phyloP scores from a whole-genome alignment of 23 tunicate genomes.

The Trididemnum nubilum region DNA sequence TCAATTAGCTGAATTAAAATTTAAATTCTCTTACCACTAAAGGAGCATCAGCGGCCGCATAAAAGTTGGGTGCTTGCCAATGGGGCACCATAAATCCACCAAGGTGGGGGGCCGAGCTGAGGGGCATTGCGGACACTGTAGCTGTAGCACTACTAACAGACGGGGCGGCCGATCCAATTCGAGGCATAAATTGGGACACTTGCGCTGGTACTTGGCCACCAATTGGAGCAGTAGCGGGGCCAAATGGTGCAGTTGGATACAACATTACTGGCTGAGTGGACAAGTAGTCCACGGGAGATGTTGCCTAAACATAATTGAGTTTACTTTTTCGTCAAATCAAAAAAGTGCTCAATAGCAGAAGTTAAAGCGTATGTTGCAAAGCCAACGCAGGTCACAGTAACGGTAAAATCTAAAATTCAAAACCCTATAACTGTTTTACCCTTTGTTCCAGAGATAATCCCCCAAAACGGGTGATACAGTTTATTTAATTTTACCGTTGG shows the following conservation, averaged over 20 bases:
- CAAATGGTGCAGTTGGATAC: slow-evolving; percentile 22
- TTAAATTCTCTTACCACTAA: no score
- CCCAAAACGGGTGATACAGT: no score
- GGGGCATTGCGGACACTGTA: not conserved
- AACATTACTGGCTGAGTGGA: slow-evolving; percentile 26
- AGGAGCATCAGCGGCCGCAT: no score
- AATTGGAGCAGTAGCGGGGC: not conserved
- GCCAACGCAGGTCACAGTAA: no score
- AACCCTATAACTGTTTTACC: no score
- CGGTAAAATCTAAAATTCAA: no score
- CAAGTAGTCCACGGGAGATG: slow-evolving; percentile 32
- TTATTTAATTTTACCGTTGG: no score
- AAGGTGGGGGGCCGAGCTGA: not conserved
- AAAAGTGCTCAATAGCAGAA: no score
- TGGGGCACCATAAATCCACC: slow-evolving; percentile 14
- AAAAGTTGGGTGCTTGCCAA: slow-evolving; percentile 2
- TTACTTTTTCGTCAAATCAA: no score
- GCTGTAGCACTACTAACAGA: not conserved
- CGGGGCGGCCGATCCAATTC: slow-evolving; percentile 13
- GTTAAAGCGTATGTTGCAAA: no score
- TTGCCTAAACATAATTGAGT: slow-evolving; percentile 20
- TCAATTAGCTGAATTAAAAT: no score
- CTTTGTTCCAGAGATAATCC: no score
- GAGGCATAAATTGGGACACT: slow-evolving; percentile 24
- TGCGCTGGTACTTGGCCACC: slow-evolving; percentile 3